A percentile compares a stretch with the other conserved stretches of the same genome.
phyloP scores from a whole-genome alignment of 2,888 invertebrate genomes.

The Torymus aiolomorphi region DNA sequence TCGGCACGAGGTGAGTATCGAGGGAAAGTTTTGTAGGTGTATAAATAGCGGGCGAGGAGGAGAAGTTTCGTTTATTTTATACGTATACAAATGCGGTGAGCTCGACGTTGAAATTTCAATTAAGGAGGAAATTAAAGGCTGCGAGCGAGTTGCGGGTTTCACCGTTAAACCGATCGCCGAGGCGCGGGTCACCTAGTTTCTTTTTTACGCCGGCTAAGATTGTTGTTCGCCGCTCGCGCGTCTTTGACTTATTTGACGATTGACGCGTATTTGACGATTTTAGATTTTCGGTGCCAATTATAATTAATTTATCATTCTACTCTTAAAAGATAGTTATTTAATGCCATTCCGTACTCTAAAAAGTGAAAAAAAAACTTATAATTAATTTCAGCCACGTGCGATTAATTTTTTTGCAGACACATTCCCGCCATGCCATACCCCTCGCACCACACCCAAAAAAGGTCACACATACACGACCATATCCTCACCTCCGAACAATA shows the following conservation, averaged over 20 bases:
- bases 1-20: neutral
- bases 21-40: constrained; percentile 30
- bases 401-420: too few species aligned
- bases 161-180: neutral
- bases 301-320: too few species aligned
- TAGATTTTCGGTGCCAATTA: too few species aligned
- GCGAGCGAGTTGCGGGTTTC: neutral
- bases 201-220: neutral
- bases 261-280: too few species aligned
- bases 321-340: too few species aligned
- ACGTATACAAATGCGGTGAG: neutral
- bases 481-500: neutral
- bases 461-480: neutral
- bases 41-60: constrained; percentile 24
- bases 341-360: too few species aligned
- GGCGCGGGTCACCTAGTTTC: constrained; percentile 26
- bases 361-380: too few species aligned
- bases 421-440: too few species aligned
- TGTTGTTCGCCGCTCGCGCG: too few species aligned
- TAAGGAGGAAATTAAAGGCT: constrained; percentile 33
- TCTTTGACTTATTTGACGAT: too few species aligned
- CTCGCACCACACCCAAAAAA: too few species aligned
- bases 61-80: constrained; percentile 12
- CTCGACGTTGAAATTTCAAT: constrained; percentile 39
- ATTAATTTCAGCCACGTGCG: too few species aligned